A percentile compares a stretch with the other conserved stretches of the same genome.
Evolutionary conservation across 1,140 invertebrate species (phyloP).

Genomic region (Diorhabda carinulata): DNA sequence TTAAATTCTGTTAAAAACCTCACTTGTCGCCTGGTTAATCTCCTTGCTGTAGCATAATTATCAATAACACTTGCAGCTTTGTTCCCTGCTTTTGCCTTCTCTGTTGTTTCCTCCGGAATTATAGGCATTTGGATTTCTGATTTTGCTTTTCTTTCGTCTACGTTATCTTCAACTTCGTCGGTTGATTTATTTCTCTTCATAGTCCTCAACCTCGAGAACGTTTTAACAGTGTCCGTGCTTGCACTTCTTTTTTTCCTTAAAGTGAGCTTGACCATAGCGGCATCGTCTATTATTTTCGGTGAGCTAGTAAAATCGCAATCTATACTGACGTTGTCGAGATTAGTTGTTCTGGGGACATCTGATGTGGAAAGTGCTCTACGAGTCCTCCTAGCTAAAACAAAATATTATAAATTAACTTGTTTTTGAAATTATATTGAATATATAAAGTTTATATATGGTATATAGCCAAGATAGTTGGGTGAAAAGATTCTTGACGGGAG

Average conservation of each 20-base stretch:
- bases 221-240: conserved; percentile 20
- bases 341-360: background rate
- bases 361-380: conserved; percentile 32
- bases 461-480: background rate
- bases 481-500: too few species aligned
- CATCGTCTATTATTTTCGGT: background rate
- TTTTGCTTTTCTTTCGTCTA: conserved; percentile 3
- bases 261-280: background rate
- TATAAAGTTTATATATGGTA: conserved; percentile 6
- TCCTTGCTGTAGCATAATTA: conserved; percentile 26
- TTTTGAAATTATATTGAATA: conserved; percentile 22
- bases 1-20: background rate
- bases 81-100: background rate
- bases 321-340: background rate
- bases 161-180: background rate
- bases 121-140: conserved; percentile 11
- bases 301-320: conserved; percentile 5
- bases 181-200: conserved; percentile 13
- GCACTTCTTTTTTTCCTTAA: conserved; percentile 23
- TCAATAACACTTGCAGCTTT: conserved; percentile 19
- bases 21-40: conserved; percentile 28
- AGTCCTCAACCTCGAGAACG: conserved; percentile 1
- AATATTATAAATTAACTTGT: conserved; percentile 30
- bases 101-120: conserved; percentile 4
- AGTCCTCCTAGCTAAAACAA: conserved; percentile 1